These are phyloP conservation scores for Macrobrachium nipponense DNA, from an alignment of 1,140 invertebrate species.

Conservation along the genomic window DNA sequence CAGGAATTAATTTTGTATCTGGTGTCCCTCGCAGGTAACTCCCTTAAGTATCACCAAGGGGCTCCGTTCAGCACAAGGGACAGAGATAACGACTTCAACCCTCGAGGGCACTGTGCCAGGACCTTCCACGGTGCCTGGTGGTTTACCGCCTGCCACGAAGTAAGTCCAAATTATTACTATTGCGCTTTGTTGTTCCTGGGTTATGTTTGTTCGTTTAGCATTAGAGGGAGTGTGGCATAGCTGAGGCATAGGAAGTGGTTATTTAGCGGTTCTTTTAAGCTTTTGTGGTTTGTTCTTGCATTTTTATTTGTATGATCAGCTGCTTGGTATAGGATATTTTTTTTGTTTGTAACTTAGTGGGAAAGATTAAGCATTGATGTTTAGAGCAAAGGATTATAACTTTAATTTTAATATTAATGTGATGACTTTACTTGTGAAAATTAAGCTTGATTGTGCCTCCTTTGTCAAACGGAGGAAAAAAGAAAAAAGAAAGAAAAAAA, in stretches of 20 bases:
- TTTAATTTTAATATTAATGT: too few relatives aligned
- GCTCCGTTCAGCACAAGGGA: conserved; percentile 67
- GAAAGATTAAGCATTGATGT: background rate
- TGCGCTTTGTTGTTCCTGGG: background rate
- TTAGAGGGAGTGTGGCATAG: background rate
- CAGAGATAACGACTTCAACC: conserved; percentile 66
- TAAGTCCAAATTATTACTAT: background rate
- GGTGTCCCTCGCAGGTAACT: conserved; percentile 49
- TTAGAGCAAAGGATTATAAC: background rate
- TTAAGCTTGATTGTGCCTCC: too few relatives aligned
- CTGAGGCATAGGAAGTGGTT: too few relatives aligned
- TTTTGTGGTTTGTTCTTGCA: too few relatives aligned
- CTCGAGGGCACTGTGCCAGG: conserved; percentile 65
- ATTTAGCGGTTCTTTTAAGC: too few relatives aligned
- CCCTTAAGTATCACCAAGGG: conserved; percentile 64
- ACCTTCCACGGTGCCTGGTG: conserved; percentile 67
- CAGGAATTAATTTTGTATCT: background rate
- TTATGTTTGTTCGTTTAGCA: background rate
- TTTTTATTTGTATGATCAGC: background rate
- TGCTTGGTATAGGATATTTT: background rate
- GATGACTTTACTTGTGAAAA: too few relatives aligned
- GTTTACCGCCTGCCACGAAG: conserved; percentile 66
- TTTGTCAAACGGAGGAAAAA: too few relatives aligned
- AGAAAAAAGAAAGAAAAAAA: too few relatives aligned
- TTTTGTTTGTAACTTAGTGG: background rate